Conservation (phyloP, 2,888 invertebrate species). For the Morpho achilles region DNA sequence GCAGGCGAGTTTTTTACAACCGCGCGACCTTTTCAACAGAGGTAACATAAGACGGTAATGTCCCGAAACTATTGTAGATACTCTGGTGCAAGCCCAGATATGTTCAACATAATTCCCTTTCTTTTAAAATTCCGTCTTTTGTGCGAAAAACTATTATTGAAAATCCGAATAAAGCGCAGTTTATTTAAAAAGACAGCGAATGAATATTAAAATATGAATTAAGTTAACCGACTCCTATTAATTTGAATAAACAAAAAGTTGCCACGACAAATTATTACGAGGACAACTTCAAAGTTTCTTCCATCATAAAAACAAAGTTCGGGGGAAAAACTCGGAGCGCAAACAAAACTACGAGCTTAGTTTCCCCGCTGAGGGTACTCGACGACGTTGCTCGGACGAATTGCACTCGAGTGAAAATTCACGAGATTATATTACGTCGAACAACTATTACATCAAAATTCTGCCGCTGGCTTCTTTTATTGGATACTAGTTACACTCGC, state of each 20-base stretch:
- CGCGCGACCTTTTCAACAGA: no score
- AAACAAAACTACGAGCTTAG: constrained; percentile 56
- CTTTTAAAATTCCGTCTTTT: no score
- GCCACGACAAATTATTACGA: constrained; percentile 5
- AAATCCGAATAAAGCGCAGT: no score
- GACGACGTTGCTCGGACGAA: constrained; percentile 56
- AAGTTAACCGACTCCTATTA: neutral
- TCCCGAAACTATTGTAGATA: no score
- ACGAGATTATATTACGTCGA: constrained; percentile 29
- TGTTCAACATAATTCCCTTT: no score
- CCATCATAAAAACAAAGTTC: constrained; percentile 25
- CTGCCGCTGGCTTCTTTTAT: no score
- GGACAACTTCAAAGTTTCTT: constrained; percentile 8
- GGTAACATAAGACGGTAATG: no score
- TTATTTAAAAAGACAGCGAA: no score
- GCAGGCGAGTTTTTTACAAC: no score
- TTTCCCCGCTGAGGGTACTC: constrained; percentile 53
- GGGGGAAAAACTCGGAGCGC: constrained; percentile 37
- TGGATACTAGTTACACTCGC: no score
- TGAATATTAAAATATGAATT: neutral
- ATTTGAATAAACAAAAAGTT: constrained; percentile 2
- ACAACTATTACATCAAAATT: neutral
- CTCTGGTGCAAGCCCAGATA: no score
- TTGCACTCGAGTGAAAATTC: constrained; percentile 55
- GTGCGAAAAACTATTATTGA: no score